Conservation (phyloP, 2,888 invertebrate species). For the Drosophila setosimentum region DNA sequence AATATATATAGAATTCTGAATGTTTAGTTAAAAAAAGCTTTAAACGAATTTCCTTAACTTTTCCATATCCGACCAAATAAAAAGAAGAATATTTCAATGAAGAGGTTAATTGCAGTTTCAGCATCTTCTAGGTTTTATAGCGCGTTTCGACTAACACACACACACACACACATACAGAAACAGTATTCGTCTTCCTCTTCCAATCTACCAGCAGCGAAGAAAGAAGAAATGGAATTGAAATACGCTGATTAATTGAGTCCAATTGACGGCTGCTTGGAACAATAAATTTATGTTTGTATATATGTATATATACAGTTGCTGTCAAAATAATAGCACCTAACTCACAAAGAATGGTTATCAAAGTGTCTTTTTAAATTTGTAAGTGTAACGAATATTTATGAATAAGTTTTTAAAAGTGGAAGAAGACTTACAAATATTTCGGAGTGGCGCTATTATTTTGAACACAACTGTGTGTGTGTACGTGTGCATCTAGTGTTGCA, state of each 20-base stretch:
- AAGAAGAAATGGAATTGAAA: constrained; percentile 26
- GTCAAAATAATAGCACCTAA: neutral
- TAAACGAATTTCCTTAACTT: neutral
- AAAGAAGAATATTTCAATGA: constrained; percentile 8
- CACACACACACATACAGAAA: neutral
- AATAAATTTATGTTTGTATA: neutral
- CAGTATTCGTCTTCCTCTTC: constrained; percentile 30
- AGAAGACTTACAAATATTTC: neutral
- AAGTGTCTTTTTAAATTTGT: neutral
- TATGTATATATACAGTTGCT: neutral
- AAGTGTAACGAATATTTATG: neutral
- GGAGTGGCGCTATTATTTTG: neutral
- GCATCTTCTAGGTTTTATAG: neutral
- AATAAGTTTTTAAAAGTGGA: neutral
- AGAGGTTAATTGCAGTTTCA: constrained; percentile 22
- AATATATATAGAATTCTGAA: neutral
- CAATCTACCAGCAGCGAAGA: constrained; percentile 4
- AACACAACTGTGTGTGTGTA: neutral
- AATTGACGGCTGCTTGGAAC: constrained; percentile 54
- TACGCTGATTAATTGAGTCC: constrained; percentile 60
- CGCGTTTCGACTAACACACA: neutral
- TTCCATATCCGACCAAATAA: neutral
- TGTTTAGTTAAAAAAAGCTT: neutral
- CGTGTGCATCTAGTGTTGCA: neutral
- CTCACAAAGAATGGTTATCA: neutral